Conservation (phyloP, 2,888 invertebrate genomes). For the Leucania comma region DNA sequence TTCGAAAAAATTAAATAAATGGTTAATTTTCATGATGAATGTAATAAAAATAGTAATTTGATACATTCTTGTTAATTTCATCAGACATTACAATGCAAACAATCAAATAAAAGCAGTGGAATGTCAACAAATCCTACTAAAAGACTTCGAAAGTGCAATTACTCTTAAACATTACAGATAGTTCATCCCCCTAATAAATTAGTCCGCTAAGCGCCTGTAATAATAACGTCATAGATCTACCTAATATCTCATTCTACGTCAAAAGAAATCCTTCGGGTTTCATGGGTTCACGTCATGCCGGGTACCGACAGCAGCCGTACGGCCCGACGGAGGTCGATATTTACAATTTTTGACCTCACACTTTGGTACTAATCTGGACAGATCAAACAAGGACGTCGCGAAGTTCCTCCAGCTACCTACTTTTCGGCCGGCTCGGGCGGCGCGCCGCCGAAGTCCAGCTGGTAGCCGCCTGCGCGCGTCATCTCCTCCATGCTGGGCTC, state of each 20-base stretch:
- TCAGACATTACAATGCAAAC: slow-evolving; percentile 17
- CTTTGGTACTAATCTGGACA: slow-evolving; percentile 73
- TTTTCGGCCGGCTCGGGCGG: slow-evolving; percentile 85
- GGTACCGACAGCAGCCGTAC: slow-evolving; percentile 61
- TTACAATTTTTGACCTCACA: slow-evolving; percentile 72
- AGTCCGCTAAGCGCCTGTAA: slow-evolving; percentile 76
- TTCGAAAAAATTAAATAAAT: slow-evolving; percentile 12
- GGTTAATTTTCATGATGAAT: slow-evolving; percentile 12
- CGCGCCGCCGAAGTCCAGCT: slow-evolving; percentile 92
- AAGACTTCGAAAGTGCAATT: slow-evolving; percentile 83
- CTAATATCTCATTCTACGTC: slow-evolving; percentile 71
- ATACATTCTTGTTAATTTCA: slow-evolving; percentile 24
- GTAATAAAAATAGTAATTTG: slow-evolving; percentile 10
- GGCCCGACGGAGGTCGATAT: slow-evolving; percentile 65
- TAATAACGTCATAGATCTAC: slow-evolving; percentile 74
- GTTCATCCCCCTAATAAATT: slow-evolving; percentile 70
- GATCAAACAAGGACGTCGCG: slow-evolving; percentile 54
- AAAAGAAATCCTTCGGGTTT: slow-evolving; percentile 67
- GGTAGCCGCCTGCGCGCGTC: slow-evolving; percentile 93
- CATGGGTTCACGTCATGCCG: slow-evolving; percentile 60
- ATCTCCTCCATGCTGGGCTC: slow-evolving; percentile 98
- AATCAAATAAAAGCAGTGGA: slow-evolving; percentile 61
- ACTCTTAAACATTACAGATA: slow-evolving; percentile 71
- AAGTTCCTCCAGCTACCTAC: slow-evolving; percentile 68
- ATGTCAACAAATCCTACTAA: slow-evolving; percentile 68